A percentile compares a stretch with the other conserved stretches of the same genome.
These are phyloP conservation scores for Lasaia peninsularis DNA, from an alignment of 1,140 invertebrate genomes.

Conservation along the genomic window DNA sequence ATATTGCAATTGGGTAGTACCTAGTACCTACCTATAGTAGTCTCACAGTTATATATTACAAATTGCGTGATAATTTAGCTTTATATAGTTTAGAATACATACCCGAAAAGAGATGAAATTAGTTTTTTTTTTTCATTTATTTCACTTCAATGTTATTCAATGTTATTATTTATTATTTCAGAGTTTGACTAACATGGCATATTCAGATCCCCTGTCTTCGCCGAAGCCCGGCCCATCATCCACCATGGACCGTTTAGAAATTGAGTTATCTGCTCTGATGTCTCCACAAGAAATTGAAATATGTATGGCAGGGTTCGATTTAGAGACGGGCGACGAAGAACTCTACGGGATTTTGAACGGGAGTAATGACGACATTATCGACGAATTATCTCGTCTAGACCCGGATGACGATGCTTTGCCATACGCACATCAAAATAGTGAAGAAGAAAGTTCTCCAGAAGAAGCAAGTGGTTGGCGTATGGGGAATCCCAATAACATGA, in stretches of 20 bases:
- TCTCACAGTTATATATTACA: no score
- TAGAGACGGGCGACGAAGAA: conserved; percentile 13
- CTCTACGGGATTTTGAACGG: conserved; percentile 16
- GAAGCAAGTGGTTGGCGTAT: conserved; percentile 13
- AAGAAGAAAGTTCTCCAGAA: not conserved
- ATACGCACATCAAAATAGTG: not conserved
- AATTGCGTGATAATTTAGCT: no score
- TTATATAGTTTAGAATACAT: not conserved
- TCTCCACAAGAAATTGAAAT: conserved; percentile 14
- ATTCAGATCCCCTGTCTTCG: conserved; percentile 14
- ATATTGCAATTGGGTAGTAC: not conserved
- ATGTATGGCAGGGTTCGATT: conserved; percentile 13
- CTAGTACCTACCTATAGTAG: no score
- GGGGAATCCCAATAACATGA: conserved; percentile 13
- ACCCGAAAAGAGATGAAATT: conserved; percentile 14
- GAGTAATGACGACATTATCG: conserved; percentile 15
- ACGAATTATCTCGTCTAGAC: conserved; percentile 5
- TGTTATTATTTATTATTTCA: conserved; percentile 11
- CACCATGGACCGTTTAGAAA: conserved; percentile 10
- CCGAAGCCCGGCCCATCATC: conserved; percentile 11
- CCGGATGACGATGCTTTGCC: conserved; percentile 1
- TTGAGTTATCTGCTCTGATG: conserved; percentile 13
- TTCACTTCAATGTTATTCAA: conserved; percentile 14
- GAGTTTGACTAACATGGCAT: conserved; percentile 16
- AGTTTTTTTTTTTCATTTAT: conserved; percentile 12